Conservation (phyloP, 2,888 invertebrate species). For the Malthinus flaveolus region DNA sequence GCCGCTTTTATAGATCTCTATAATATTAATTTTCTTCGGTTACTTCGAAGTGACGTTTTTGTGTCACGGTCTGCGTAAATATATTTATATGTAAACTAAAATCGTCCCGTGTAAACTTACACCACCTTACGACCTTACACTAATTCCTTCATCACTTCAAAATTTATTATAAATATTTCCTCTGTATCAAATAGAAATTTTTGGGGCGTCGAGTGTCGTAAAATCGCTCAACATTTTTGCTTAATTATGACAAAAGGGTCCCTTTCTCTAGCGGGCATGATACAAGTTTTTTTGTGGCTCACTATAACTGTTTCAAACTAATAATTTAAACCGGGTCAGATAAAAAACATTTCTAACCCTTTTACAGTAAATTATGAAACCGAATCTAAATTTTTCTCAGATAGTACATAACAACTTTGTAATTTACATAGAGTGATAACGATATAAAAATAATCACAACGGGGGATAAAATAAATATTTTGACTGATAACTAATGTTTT, state of each 20-base stretch:
- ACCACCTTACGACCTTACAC: too few species aligned
- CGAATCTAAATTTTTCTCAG: neutral
- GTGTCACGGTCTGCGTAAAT: conserved; percentile 22
- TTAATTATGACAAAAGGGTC: too few species aligned
- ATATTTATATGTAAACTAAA: neutral
- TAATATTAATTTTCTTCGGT: conserved; percentile 21
- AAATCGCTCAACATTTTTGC: too few species aligned
- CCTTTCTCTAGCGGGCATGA: too few species aligned
- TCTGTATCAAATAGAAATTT: too few species aligned
- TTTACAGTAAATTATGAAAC: conserved; percentile 1
- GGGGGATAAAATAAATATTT: conserved; percentile 24
- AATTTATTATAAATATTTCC: too few species aligned
- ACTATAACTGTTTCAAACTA: neutral
- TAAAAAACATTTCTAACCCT: neutral
- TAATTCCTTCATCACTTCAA: too few species aligned
- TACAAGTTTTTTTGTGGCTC: neutral
- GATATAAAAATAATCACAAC: conserved; percentile 20
- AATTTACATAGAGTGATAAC: conserved; percentile 15
- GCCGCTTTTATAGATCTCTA: conserved; percentile 19
- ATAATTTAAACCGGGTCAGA: too few species aligned
- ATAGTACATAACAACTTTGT: neutral
- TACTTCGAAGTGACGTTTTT: conserved; percentile 27
- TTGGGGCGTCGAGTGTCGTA: too few species aligned
- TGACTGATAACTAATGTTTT: conserved; percentile 20
- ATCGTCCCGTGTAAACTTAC: neutral